These are phyloP conservation scores for Drosophila atripex DNA, from an alignment of 2,888 invertebrate species.

Conservation along the genomic window DNA sequence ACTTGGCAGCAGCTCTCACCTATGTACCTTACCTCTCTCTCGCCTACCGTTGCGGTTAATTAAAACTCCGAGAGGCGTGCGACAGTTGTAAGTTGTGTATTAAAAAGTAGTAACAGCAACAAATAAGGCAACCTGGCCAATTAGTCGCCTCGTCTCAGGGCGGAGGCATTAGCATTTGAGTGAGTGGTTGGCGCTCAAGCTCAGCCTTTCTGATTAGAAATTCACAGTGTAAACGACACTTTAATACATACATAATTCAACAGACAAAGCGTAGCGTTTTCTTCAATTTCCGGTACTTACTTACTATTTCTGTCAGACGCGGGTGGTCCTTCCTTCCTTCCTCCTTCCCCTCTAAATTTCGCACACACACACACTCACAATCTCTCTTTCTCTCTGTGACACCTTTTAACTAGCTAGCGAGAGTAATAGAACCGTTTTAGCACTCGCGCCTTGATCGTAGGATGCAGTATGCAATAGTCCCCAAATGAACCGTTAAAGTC, in stretches of 20 bases:
- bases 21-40: not conserved
- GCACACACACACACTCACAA: slow-evolving; percentile 9
- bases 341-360: not conserved
- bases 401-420: slow-evolving; percentile 28
- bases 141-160: slow-evolving; percentile 54
- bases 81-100: slow-evolving; percentile 44
- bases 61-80: slow-evolving; percentile 60
- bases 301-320: slow-evolving; percentile 46
- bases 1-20: slow-evolving; percentile 19
- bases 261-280: slow-evolving; percentile 49
- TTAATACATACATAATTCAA: slow-evolving; percentile 74
- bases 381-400: not conserved
- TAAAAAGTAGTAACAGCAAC: slow-evolving; percentile 39
- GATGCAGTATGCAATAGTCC: not conserved
- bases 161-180: slow-evolving; percentile 32
- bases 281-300: slow-evolving; percentile 71
- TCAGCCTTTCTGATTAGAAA: slow-evolving; percentile 67
- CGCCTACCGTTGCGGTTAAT: slow-evolving; percentile 62
- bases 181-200: slow-evolving; percentile 30
- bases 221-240: slow-evolving; percentile 68
- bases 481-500: slow-evolving; percentile 70
- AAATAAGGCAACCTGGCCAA: slow-evolving; percentile 58
- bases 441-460: slow-evolving; percentile 31
- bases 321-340: slow-evolving; percentile 31
- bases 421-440: slow-evolving; percentile 41